phyloP scores from a whole-genome alignment of 2,113 vertebrate genomes.

The Brachypodius melanocephalos region DNA sequence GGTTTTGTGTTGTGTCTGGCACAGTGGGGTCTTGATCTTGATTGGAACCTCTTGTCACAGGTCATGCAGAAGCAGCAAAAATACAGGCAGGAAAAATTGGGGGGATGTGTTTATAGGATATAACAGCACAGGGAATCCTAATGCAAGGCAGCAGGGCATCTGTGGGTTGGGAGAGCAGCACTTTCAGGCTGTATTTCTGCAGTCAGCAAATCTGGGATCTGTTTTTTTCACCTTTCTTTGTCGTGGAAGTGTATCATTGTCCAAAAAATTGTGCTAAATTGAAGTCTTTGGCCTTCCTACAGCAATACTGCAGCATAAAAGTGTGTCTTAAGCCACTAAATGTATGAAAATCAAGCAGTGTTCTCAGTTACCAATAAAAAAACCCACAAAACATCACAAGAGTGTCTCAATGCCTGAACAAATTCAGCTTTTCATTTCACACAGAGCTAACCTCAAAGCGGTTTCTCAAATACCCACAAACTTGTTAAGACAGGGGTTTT shows the following conservation, averaged over 20 bases:
- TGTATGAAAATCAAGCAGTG: neutral
- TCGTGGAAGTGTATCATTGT: neutral
- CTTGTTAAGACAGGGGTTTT: neutral
- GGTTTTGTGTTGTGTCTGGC: neutral
- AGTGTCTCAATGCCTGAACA: neutral
- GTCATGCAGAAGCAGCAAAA: conserved; percentile 3
- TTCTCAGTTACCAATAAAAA: neutral
- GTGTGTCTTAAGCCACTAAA: neutral
- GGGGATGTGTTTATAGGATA: neutral
- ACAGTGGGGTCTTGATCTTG: neutral
- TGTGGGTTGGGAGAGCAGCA: neutral
- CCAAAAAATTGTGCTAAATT: neutral
- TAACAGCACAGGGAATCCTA: neutral
- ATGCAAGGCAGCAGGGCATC: neutral
- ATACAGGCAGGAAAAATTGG: neutral
- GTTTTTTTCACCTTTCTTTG: neutral
- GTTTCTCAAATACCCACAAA: neutral
- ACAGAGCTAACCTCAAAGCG: neutral
- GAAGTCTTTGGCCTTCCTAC: neutral
- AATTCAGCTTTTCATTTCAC: neutral
- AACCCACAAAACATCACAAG: neutral
- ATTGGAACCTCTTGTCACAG: neutral
- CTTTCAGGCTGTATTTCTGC: neutral
- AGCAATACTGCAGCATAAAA: neutral
- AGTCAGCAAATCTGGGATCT: neutral